Conservation (phyloP, 1,140 invertebrate species). For the Trachymyrmex cornetzi region DNA sequence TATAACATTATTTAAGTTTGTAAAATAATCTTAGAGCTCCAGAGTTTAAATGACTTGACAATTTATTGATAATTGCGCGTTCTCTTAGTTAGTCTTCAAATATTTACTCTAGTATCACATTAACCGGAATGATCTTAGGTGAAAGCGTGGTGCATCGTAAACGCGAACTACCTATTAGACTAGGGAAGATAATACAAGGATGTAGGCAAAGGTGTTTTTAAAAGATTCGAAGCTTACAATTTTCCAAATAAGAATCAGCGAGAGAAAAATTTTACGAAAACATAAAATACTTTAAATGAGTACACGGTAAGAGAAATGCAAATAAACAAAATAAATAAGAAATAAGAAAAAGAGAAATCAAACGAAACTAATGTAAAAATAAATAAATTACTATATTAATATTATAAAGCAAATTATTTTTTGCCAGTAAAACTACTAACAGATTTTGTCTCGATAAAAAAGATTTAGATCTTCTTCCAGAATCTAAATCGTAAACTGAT, state of each 20-base stretch:
- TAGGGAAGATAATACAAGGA: conserved; percentile 37
- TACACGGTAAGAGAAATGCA: not conserved
- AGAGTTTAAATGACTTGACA: not conserved
- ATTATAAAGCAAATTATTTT: not conserved
- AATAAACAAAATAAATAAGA: not conserved
- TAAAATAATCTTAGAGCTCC: not conserved
- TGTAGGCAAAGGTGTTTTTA: conserved; percentile 32
- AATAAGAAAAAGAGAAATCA: not conserved
- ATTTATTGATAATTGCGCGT: conserved; percentile 43
- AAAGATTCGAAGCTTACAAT: not conserved
- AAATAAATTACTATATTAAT: not conserved
- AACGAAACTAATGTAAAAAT: not conserved
- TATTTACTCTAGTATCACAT: conserved; percentile 57
- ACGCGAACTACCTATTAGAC: conserved; percentile 41
- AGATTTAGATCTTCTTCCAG: not conserved
- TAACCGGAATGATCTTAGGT: conserved; percentile 45
- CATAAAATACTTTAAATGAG: conserved; percentile 12
- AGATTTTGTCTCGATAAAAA: not conserved
- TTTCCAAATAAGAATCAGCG: not conserved
- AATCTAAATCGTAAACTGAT: not conserved
- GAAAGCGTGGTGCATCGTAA: conserved; percentile 40
- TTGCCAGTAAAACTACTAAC: not conserved
- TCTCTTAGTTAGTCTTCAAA: conserved; percentile 36
- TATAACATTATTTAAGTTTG: not conserved
- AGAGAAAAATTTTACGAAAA: conserved; percentile 8